Base-by-base conservation (phyloP, 1,140 invertebrate genomes). In the Drosophila mauritiana region DNA sequence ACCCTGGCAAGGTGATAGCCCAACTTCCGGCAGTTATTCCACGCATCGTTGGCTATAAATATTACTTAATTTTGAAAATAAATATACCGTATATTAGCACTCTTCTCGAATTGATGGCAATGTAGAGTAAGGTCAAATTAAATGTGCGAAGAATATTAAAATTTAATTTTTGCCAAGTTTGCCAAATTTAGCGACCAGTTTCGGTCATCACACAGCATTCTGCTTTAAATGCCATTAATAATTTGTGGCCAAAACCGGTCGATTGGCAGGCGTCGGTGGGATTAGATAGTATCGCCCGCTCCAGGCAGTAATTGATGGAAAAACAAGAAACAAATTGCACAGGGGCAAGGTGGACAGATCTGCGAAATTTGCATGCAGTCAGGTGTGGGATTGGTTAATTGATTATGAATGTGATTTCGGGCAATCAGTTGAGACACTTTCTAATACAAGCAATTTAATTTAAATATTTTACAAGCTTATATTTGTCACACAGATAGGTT, bases 301-400 rank as follows among this genome's bases (percentile, higher is more conserved):
- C 15, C 20, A n/a, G 42, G 15, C 68, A 72, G 36, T 70, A 70
- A 70, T 70, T 48, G 53, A 70, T 70, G 46, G 20, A 15, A n/a
- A 68, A 68, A 65, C 59, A 68, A 31, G 64, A 53, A 43, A 68
- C 59, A 68, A 68, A 68, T 65, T 53, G 51, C 25, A 27, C 67
- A 49, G 68, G 64, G 68, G 64, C 64, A 39, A 39, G 36, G 64
- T 42, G 64, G 46, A 65, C 64, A 52, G 22, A 52, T 49, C 31
- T 49, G 36, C n/a, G 15, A 57, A 27, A 20, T 34, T 57, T 49
- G 46, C 36, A 49, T 20, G 40, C 51, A 70, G 51, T 56, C 51
- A 40, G 13, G 52, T 43, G 20, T 49, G 36, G 20, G 39, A 15
- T 42, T 65, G 59, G 59, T 12, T 10, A 67, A 67, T 36, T 43